Evolutionary conservation across 2,113 vertebrate genomes (phyloP).

Genomic region (Poecile atricapillus): DNA sequence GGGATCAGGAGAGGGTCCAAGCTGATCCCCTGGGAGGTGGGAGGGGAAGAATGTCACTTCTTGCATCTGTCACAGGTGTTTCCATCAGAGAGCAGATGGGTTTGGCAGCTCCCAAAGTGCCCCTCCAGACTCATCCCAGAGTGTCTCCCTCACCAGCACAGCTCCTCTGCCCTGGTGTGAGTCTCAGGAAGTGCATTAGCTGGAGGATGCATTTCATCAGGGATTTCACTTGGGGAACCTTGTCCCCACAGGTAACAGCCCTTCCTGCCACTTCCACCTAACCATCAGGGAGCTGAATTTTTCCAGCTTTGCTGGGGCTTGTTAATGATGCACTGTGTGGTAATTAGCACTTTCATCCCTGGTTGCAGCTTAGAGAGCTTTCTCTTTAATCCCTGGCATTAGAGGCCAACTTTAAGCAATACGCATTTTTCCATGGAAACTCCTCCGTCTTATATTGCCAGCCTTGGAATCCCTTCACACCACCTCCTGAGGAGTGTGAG

Average conservation of each 20-base stretch:
- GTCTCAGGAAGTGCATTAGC: rapidly evolving
- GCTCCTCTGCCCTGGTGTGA: background rate
- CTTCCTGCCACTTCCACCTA: background rate
- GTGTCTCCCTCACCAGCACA: background rate
- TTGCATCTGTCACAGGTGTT: background rate
- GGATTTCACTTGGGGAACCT: background rate
- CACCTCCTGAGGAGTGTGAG: slow-evolving; percentile 79
- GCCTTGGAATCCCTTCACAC: background rate
- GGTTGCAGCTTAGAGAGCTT: background rate
- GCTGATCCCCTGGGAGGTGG: background rate
- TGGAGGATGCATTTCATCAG: background rate
- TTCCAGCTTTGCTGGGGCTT: background rate
- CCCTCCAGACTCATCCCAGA: background rate
- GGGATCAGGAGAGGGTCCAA: background rate
- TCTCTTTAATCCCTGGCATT: background rate
- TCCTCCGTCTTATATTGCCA: background rate
- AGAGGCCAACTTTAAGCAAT: background rate
- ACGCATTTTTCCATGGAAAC: background rate
- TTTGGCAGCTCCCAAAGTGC: background rate
- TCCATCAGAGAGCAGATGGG: background rate
- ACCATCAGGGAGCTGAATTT: background rate
- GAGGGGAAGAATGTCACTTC: background rate
- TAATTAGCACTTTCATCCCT: background rate
- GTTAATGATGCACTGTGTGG: background rate
- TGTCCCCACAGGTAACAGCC: background rate